Evolutionary conservation across 37 sponge, comb jelly and placozoan genomes (phyloP).

Genomic region (Aplysina aerophoba): DNA sequence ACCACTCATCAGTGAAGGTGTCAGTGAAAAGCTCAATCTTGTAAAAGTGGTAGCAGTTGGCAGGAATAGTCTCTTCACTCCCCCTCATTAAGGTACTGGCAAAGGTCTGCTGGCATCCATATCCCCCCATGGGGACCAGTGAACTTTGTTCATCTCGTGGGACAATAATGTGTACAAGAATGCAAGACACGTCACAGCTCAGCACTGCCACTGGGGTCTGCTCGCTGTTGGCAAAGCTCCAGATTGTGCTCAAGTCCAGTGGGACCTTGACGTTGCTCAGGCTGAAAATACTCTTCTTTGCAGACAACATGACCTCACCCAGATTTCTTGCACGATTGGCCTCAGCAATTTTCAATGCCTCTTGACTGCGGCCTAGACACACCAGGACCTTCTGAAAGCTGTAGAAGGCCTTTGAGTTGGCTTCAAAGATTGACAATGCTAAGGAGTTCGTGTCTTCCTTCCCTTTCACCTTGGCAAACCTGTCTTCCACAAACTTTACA

Average conservation of each 20-base stretch:
- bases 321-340: conserved; percentile 68
- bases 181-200: conserved; percentile 2
- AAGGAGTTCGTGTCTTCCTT: conserved; percentile 46
- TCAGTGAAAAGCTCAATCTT: background rate
- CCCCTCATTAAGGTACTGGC: too few species aligned
- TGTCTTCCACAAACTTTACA: conserved; percentile 40
- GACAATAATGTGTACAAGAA: conserved; percentile 17
- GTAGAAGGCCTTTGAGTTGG: conserved; percentile 66
- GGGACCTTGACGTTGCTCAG: background rate
- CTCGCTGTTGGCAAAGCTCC: conserved; percentile 12
- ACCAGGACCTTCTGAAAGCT: conserved; percentile 62
- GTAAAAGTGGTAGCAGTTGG: conserved; percentile 2
- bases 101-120: background rate
- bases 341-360: conserved; percentile 61
- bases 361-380: conserved; percentile 30
- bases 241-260: background rate
- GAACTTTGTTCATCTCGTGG: background rate
- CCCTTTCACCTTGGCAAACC: conserved; percentile 54
- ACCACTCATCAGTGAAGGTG: background rate
- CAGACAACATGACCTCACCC: conserved; percentile 61
- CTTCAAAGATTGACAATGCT: conserved; percentile 69
- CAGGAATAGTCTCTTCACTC: conserved; percentile 1
- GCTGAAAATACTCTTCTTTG: too few species aligned
- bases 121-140: background rate
- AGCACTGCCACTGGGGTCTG: background rate